Evolutionary conservation across 2,888 invertebrate species (phyloP).

Genomic region (Morpho helenor): DNA sequence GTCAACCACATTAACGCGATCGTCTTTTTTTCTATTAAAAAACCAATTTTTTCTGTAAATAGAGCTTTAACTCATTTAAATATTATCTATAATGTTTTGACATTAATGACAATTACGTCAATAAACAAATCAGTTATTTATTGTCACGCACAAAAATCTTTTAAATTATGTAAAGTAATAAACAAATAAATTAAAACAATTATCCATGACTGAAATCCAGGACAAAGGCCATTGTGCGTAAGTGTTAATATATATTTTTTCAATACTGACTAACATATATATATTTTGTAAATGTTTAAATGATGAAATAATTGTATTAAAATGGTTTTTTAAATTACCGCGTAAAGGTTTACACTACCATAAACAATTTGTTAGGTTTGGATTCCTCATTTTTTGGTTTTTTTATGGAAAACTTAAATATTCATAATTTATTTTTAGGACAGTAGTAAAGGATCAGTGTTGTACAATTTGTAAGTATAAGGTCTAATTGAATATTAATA

Average conservation of each 20-base stretch:
- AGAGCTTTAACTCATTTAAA: too few species aligned
- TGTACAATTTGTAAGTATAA: too few species aligned
- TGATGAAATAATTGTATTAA: too few species aligned
- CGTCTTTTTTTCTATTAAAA: too few species aligned
- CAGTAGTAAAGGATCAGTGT: too few species aligned
- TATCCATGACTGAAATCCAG: background rate
- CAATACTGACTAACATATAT: too few species aligned
- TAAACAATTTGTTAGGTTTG: background rate
- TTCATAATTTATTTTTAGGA: background rate
- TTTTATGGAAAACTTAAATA: too few species aligned
- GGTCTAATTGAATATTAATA: background rate
- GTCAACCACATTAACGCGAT: too few species aligned
- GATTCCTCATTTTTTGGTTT: too few species aligned
- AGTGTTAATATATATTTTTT: background rate
- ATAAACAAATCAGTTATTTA: background rate
- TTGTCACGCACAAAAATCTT: background rate
- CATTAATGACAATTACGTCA: background rate
- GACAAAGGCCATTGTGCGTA: background rate
- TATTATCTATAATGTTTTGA: too few species aligned
- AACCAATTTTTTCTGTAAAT: too few species aligned
- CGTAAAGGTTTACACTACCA: background rate
- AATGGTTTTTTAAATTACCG: conserved; percentile 1
- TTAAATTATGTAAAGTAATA: background rate
- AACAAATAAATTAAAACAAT: background rate
- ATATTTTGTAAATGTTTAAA: background rate